Conservation (phyloP, 2,888 invertebrate species). For the Galerucella pusilla region DNA sequence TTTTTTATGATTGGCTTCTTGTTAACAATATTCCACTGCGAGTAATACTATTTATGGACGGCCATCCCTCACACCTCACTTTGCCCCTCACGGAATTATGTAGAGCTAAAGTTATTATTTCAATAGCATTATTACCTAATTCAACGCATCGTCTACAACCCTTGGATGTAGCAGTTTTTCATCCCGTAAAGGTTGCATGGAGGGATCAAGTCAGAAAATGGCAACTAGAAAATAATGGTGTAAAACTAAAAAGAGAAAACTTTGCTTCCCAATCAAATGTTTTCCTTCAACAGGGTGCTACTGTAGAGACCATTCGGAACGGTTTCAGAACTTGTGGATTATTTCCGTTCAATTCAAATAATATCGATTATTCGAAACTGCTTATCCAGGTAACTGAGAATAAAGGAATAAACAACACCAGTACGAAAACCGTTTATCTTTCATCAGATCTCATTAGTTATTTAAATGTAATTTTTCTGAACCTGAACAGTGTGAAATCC, state of each 20-base stretch:
- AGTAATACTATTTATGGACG: constrained; percentile 16
- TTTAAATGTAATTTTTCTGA: no score
- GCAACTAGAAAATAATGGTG: no score
- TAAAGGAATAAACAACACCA: not conserved
- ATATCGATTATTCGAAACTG: constrained; percentile 2
- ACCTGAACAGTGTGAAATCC: no score
- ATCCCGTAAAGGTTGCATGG: constrained; percentile 1
- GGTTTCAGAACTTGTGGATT: constrained; percentile 9
- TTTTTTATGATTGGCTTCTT: constrained; percentile 4
- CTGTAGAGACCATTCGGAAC: not conserved
- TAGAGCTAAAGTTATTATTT: constrained; percentile 21
- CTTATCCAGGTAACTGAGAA: not conserved
- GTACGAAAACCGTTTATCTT: not conserved
- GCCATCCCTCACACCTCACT: constrained; percentile 25
- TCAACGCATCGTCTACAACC: constrained; percentile 21
- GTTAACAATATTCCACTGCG: constrained; percentile 8
- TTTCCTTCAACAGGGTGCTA: not conserved
- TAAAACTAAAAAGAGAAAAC: no score
- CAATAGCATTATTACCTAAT: constrained; percentile 21
- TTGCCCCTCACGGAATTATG: constrained; percentile 24
- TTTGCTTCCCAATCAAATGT: no score
- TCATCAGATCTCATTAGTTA: no score
- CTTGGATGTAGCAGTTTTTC: constrained; percentile 17
- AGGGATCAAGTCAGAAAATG: not conserved
- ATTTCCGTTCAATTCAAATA: not conserved